Percentiles rank a stretch among this genome's conserved stretches.
Evolutionary conservation across 2,797 vertebrate species (phyloP).

Genomic region (Manis pentadactyla): DNA sequence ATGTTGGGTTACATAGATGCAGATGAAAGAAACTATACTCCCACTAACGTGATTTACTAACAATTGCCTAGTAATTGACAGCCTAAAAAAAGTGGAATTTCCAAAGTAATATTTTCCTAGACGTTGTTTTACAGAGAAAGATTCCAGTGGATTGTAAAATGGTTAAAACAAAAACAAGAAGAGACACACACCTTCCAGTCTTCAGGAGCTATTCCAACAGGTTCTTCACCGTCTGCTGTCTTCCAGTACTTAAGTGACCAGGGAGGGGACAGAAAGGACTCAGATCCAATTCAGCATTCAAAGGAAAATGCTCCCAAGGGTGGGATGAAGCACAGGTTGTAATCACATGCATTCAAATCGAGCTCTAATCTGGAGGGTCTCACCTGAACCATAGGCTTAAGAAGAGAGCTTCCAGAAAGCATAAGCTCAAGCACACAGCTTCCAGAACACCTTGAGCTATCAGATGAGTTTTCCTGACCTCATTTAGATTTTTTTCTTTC

Average conservation of each 20-base stretch:
- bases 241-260: background rate
- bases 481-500: background rate
- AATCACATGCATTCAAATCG: background rate
- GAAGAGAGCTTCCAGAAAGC: too few relatives aligned
- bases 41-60: background rate
- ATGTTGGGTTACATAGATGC: background rate
- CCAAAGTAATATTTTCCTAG: background rate
- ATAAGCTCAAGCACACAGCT: too few relatives aligned
- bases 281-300: background rate
- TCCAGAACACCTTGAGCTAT: background rate
- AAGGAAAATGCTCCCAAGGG: background rate
- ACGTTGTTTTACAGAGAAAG: background rate
- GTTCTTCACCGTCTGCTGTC: background rate
- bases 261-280: background rate
- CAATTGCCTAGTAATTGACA: too few relatives aligned
- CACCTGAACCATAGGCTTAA: too few relatives aligned
- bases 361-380: background rate
- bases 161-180: background rate
- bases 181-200: fast-evolving
- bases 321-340: background rate
- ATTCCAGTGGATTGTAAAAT: background rate
- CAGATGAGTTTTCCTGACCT: background rate
- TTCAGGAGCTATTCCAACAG: too few relatives aligned
- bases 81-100: background rate
- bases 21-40: background rate